A percentile compares a stretch with the other conserved stretches of the same genome.
phyloP scores from a whole-genome alignment of 2,113 vertebrate genomes.

The Pomatostomus ruficeps region DNA sequence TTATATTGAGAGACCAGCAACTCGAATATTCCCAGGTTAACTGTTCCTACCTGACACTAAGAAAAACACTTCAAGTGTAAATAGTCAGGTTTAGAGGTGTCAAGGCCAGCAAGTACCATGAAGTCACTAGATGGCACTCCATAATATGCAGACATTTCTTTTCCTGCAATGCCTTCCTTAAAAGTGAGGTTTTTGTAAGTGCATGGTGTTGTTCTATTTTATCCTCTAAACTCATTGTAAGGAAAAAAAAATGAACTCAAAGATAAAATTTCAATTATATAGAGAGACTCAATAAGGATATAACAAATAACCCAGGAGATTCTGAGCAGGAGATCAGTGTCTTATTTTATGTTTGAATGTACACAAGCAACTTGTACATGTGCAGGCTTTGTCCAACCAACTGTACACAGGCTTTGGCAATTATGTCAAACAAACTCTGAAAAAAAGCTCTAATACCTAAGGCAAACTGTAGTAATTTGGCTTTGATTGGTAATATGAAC shows the following conservation, averaged over 20 bases:
- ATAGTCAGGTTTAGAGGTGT: background rate
- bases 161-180: background rate
- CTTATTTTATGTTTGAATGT: background rate
- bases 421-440: background rate
- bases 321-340: background rate
- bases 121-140: constrained; percentile 68
- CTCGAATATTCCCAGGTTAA: fast-evolving
- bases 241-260: background rate
- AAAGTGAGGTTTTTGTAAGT: background rate
- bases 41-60: background rate
- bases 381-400: background rate
- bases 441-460: background rate
- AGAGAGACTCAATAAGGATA: background rate
- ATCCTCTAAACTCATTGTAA: background rate
- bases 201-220: background rate
- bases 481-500: background rate
- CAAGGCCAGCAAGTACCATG: background rate
- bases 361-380: background rate
- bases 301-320: background rate
- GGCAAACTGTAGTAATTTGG: background rate
- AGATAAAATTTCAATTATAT: background rate
- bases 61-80: background rate
- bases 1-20: background rate
- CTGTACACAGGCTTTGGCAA: background rate
- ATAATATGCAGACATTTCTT: background rate